phyloP scores from a whole-genome alignment of 2,113 vertebrate genomes.

The Cephalopterus ornatus region DNA sequence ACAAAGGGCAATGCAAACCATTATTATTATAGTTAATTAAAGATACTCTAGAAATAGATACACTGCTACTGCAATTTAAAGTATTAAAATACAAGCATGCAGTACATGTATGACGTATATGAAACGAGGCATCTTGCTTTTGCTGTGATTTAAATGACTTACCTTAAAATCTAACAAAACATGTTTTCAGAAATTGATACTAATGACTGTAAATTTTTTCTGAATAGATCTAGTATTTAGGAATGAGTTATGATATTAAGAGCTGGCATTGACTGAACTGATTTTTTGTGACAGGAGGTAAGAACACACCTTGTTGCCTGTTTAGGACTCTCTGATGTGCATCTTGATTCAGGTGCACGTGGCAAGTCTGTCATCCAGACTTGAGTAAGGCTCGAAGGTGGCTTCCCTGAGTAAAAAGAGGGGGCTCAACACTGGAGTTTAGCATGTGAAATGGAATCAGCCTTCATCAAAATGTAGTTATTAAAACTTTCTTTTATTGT shows the following conservation, averaged over 20 bases:
- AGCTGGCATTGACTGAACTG: neutral
- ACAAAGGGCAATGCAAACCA: neutral
- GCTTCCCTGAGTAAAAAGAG: neutral
- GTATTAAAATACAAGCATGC: neutral
- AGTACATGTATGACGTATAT: neutral
- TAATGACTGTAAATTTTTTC: neutral
- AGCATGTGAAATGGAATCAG: neutral
- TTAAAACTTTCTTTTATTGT: constrained; percentile 36
- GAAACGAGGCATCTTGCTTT: neutral
- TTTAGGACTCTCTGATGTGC: neutral
- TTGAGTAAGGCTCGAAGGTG: neutral
- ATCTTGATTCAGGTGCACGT: neutral
- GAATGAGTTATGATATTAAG: neutral
- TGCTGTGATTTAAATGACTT: neutral
- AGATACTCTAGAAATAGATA: neutral
- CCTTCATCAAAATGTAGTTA: constrained; percentile 27
- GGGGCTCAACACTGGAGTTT: neutral
- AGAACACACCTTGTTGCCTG: neutral
- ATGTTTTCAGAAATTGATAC: neutral
- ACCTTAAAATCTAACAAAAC: neutral
- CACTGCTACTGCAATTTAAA: neutral
- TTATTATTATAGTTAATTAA: neutral
- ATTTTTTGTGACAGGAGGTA: neutral
- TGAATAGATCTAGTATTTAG: neutral
- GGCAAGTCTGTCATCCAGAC: neutral